Percentiles rank a stretch among this genome's conserved stretches.
Evolutionary conservation across 2,888 invertebrate species (phyloP).

Genomic region (Gastracanthus pulcherrimus): DNA sequence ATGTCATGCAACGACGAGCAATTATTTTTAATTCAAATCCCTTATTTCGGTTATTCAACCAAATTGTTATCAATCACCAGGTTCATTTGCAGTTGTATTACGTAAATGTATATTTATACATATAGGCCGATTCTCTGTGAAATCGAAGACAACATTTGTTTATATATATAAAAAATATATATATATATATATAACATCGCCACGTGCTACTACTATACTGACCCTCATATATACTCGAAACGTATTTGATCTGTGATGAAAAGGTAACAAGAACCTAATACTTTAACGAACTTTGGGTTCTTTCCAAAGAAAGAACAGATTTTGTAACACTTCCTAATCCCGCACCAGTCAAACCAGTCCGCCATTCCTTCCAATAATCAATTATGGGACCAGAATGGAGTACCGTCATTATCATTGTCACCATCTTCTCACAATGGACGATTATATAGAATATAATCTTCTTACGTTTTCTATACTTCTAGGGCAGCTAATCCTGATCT

Average conservation of each 20-base stretch:
- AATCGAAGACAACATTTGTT: no score
- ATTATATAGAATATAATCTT: conserved; percentile 54
- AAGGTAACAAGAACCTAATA: background rate
- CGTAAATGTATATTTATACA: background rate
- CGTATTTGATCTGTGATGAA: background rate
- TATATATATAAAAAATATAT: no score
- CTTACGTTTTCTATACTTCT: conserved; percentile 54
- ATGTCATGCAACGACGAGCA: conserved; percentile 21
- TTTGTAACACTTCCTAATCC: conserved; percentile 29
- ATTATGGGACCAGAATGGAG: conserved; percentile 38
- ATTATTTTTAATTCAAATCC: conserved; percentile 33
- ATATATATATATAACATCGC: background rate
- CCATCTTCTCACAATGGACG: conserved; percentile 45
- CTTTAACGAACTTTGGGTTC: conserved; percentile 36
- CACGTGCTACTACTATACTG: background rate
- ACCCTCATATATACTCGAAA: background rate
- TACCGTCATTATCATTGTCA: conserved; percentile 49
- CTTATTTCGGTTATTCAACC: conserved; percentile 3
- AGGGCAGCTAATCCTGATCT: conserved; percentile 56
- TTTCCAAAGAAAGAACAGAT: conserved; percentile 30
- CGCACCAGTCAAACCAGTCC: conserved; percentile 1
- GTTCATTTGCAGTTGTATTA: conserved; percentile 20
- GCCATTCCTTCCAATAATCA: conserved; percentile 48
- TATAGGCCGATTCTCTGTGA: no score
- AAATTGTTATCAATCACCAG: conserved; percentile 24